Conservation (phyloP, 2,888 invertebrate genomes). For the Acleris literana region DNA sequence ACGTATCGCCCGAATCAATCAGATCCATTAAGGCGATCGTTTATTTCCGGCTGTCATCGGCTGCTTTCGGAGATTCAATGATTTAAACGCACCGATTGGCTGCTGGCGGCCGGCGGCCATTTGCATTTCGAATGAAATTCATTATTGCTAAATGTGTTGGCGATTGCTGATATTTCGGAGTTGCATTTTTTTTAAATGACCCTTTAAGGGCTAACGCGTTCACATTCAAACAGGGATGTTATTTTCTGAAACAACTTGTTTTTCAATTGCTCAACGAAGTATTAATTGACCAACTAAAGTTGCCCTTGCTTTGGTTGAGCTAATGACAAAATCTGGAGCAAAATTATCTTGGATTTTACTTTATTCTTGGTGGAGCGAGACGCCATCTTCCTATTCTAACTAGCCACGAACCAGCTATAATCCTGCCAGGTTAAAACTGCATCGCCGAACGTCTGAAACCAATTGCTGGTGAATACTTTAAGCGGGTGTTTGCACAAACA, state of each 20-base stretch:
- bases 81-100: conserved; percentile 20
- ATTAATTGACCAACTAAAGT: no score
- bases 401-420: no score
- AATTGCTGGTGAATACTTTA: conserved; percentile 41
- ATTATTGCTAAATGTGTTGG: neutral
- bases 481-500: conserved; percentile 41
- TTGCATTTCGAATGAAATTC: conserved; percentile 2
- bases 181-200: no score
- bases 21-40: conserved; percentile 23
- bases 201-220: no score
- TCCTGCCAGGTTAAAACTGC: neutral
- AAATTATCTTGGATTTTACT: no score
- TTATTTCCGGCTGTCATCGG: conserved; percentile 26
- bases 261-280: no score
- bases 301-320: no score
- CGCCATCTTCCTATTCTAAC: no score
- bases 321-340: no score
- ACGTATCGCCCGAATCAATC: conserved; percentile 13
- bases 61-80: conserved; percentile 23
- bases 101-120: conserved; percentile 2
- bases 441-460: conserved; percentile 35
- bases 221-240: no score
- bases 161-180: neutral
- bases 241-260: no score
- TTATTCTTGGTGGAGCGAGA: no score